phyloP scores from a whole-genome alignment of 2,113 vertebrate genomes.

The Hemibagrus wyckioides region DNA sequence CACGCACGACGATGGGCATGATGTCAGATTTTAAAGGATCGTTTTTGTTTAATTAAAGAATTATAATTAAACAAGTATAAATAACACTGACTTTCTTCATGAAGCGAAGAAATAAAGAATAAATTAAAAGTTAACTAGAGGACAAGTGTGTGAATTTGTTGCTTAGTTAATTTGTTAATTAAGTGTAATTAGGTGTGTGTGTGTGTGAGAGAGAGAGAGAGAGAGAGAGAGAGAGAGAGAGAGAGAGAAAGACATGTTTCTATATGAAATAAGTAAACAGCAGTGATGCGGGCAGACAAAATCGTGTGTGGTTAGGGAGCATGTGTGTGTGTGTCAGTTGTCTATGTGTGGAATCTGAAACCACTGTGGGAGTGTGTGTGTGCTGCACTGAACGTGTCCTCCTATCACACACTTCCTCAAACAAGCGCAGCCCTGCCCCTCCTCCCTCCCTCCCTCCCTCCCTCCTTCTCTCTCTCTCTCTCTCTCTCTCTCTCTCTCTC shows the following conservation, averaged over 20 bases:
- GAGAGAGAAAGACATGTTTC: not conserved
- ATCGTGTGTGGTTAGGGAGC: not conserved
- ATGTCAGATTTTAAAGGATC: not conserved
- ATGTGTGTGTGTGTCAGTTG: slow-evolving; percentile 38
- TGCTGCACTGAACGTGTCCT: slow-evolving; percentile 27
- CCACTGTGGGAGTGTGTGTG: slow-evolving; percentile 44
- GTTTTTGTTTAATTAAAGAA: not conserved
- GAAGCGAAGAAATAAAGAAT: not conserved
- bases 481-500: slow-evolving; percentile 38
- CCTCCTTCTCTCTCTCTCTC: slow-evolving; percentile 49
- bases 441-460: slow-evolving; percentile 26
- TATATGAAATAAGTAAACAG: slow-evolving; percentile 11
- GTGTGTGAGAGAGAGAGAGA: not conserved
- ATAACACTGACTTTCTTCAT: not conserved
- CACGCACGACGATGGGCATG: not conserved
- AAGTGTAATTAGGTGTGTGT: not conserved
- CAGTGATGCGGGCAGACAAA: not conserved
- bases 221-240: not conserved
- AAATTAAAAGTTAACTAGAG: not conserved
- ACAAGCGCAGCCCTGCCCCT: slow-evolving; percentile 50
- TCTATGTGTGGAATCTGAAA: slow-evolving; percentile 56
- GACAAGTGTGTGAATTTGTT: not conserved
- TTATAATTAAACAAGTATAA: not conserved
- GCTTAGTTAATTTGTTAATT: not conserved
- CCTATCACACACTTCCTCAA: slow-evolving; percentile 65